Conservation (phyloP, 1,140 invertebrate species). For the Lutraria rhynchaena region DNA sequence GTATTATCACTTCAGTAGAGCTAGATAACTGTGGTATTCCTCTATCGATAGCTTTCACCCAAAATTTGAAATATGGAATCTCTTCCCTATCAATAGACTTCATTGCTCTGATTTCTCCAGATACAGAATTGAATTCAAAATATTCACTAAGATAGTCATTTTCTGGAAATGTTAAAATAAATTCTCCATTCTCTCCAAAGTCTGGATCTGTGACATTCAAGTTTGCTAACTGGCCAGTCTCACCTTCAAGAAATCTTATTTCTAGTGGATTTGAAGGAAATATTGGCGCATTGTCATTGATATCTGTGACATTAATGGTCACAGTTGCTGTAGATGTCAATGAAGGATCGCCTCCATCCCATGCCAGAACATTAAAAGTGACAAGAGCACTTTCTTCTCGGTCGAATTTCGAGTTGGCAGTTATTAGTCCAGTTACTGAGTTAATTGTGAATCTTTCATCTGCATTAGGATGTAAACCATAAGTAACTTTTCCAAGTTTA, state of each 20-base stretch:
- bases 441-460: constrained; percentile 69
- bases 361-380: constrained; percentile 70
- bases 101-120: constrained; percentile 51
- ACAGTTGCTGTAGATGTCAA: constrained; percentile 95
- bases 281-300: constrained; percentile 79
- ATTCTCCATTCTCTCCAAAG: constrained; percentile 74
- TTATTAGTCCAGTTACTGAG: constrained; percentile 67
- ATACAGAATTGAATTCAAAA: constrained; percentile 49
- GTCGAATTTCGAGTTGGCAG: constrained; percentile 67
- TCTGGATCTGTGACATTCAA: constrained; percentile 86
- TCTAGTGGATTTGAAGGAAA: constrained; percentile 82
- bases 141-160: constrained; percentile 54
- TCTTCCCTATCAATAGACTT: constrained; percentile 53
- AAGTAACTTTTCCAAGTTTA: constrained; percentile 86
- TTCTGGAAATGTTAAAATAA: constrained; percentile 62
- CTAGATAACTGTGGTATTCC: constrained; percentile 93
- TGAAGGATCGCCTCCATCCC: constrained; percentile 81
- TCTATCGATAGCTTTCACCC: constrained; percentile 95
- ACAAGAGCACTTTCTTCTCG: constrained; percentile 69
- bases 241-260: constrained; percentile 91
- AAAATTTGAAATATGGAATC: constrained; percentile 84
- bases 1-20: constrained; percentile 91
- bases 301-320: constrained; percentile 83
- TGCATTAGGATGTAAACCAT: constrained; percentile 65
- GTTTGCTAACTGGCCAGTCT: constrained; percentile 91